Conservation (phyloP, 2,113 vertebrate genomes). For the Tautogolabrus adspersus region DNA sequence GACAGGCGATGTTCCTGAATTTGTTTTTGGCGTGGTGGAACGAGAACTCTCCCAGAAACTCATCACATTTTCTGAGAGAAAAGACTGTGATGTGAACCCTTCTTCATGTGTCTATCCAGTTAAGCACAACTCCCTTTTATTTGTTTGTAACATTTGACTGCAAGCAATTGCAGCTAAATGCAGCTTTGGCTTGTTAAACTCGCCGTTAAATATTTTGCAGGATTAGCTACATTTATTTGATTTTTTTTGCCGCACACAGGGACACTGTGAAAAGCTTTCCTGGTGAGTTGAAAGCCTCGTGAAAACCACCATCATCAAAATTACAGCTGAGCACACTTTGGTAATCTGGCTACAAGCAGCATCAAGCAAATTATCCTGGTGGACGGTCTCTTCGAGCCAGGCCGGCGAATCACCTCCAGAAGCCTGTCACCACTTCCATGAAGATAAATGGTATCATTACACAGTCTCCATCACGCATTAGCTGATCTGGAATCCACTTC, state of each 20-base stretch:
- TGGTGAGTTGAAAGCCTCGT: slow-evolving; percentile 42
- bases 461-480: slow-evolving; percentile 72
- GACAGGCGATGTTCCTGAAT: slow-evolving; percentile 71
- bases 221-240: not conserved
- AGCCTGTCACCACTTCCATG: slow-evolving; percentile 79
- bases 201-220: not conserved
- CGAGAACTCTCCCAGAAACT: slow-evolving; percentile 59
- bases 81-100: slow-evolving; percentile 67
- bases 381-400: slow-evolving; percentile 71
- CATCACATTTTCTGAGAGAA: slow-evolving; percentile 53
- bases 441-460: slow-evolving; percentile 83
- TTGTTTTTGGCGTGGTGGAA: slow-evolving; percentile 59
- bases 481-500: slow-evolving; percentile 69
- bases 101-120: slow-evolving; percentile 11
- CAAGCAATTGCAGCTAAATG: slow-evolving; percentile 4
- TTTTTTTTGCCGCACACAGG: not conserved
- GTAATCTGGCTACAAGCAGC: slow-evolving; percentile 70
- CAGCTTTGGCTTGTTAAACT: not conserved
- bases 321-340: slow-evolving; percentile 75
- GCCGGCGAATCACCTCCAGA: slow-evolving; percentile 73
- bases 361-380: slow-evolving; percentile 75
- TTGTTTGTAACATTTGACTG: slow-evolving; percentile 19
- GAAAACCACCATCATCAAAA: slow-evolving; percentile 66
- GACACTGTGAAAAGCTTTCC: slow-evolving; percentile 14
- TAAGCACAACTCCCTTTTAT: not conserved